These are phyloP conservation scores for Alloscopus bannaensis DNA, from an alignment of 2,888 invertebrate species.

Conservation along the genomic window DNA sequence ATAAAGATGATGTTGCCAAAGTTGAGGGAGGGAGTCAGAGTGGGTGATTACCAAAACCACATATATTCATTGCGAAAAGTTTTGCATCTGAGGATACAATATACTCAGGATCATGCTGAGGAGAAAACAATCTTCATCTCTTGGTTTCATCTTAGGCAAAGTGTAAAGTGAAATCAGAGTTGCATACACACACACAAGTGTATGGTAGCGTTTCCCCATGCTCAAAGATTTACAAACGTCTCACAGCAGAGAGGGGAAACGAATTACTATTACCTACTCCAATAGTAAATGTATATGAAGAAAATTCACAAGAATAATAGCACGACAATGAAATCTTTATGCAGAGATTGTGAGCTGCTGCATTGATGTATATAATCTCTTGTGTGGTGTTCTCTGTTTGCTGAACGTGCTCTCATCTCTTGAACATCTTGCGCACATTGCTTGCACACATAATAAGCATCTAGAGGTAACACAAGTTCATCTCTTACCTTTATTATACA, in stretches of 20 bases:
- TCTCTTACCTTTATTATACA: too few relatives aligned
- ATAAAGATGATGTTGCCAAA: too few relatives aligned
- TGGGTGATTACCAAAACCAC: too few relatives aligned
- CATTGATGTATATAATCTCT: neutral
- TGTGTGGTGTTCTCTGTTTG: slow-evolving; percentile 5
- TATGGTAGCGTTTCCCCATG: neutral
- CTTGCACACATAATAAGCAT: slow-evolving; percentile 21
- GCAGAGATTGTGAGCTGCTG: too few relatives aligned
- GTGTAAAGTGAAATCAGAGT: slow-evolving; percentile 50
- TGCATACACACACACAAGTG: slow-evolving; percentile 1
- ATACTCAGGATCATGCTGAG: too few relatives aligned
- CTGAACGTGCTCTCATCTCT: slow-evolving; percentile 22
- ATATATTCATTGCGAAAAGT: too few relatives aligned
- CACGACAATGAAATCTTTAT: slow-evolving; percentile 24
- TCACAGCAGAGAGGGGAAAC: neutral
- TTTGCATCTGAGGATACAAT: too few relatives aligned
- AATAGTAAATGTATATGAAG: too few relatives aligned
- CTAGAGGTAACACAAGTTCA: neutral
- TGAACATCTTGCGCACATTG: neutral
- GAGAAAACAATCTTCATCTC: slow-evolving; percentile 6
- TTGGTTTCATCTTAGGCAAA: neutral
- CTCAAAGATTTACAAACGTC: neutral
- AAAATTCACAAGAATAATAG: too few relatives aligned
- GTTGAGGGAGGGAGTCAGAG: too few relatives aligned
- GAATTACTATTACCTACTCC: neutral